Evolutionary conservation across 2,888 invertebrate genomes (phyloP), one percentile per base, ranked within the genome.

Genomic region (Saturnia japonica): DNA sequence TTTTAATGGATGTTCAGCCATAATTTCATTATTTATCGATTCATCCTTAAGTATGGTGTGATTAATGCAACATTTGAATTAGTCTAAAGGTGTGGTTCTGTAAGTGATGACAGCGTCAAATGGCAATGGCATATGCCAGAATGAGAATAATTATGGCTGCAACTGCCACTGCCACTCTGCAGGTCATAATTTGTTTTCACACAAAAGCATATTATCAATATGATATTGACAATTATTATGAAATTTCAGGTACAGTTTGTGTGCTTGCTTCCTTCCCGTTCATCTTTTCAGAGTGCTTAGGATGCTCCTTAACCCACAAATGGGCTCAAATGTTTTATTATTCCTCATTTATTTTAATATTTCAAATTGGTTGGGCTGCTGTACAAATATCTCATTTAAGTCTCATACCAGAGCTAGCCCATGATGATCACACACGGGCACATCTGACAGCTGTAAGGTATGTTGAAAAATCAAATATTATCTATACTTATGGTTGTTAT

Each of bases 301-400:
- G 95, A 68, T 97, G 97, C 84, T 91, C 95, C 40, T 82, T 88
- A 71, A 91, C 96, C 66, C 94, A 95, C 79, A 94, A 95, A 79
- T 95, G 95, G 95, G 96, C 96, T 34, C 95, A 96, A 88, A 91
- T 97, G 85, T 93, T 96, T 78, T 97, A 97, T 86, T 97, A 96
- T 88, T 95, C 96, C 42, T 94, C 96, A 69, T 97, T 97, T 84
- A 96, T 97, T 69, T 88, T 96, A 67, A 96, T 98, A 83, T 98
- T 97, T 86, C 98, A 98, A 95, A 97, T 98, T 90, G 98, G 98
- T 22, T 98, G 98, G 98, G 98, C 98, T 7, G 93, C 97, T 0
- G 97, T 97, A 0, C 98, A 98, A 93, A 98, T 99, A 81, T 97
- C 98, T 34, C 98, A 99, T 86, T 94, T 99, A 73, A 97, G 98